A percentile compares a stretch with the other conserved stretches of the same genome.
These are phyloP conservation scores for Pherbina coryleti DNA, from an alignment of 2,888 invertebrate species.

Conservation along the genomic window DNA sequence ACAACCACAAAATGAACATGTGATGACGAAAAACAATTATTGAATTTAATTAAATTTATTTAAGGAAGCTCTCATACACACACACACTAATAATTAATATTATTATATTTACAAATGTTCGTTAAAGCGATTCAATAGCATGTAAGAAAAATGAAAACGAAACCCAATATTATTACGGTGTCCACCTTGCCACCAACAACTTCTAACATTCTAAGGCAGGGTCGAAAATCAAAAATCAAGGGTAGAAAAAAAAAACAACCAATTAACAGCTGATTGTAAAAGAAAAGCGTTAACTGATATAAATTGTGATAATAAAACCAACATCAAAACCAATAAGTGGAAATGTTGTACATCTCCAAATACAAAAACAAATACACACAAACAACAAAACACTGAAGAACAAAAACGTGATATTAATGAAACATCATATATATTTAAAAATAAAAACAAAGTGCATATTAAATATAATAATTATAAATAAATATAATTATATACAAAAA, in stretches of 20 bases:
- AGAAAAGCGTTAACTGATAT: constrained; percentile 12
- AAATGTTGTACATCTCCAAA: constrained; percentile 26
- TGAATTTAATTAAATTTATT: constrained; percentile 19
- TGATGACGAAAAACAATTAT: constrained; percentile 9
- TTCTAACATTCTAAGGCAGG: not conserved
- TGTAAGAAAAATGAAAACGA: not conserved
- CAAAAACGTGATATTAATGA: constrained; percentile 58
- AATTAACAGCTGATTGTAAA: constrained; percentile 25
- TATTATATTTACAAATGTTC: not conserved
- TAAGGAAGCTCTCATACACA: not conserved
- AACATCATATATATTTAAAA: constrained; percentile 33
- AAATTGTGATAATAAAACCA: constrained; percentile 35
- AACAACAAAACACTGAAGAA: constrained; percentile 19
- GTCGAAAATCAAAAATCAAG: not conserved
- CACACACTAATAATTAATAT: not conserved
- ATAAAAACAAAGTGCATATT: constrained; percentile 31
- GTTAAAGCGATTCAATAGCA: not conserved
- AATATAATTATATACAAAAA: constrained; percentile 15
- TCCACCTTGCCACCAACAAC: not conserved
- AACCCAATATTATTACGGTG: not conserved
- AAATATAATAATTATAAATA: constrained; percentile 23
- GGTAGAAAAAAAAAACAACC: constrained; percentile 11
- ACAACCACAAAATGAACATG: constrained; percentile 9
- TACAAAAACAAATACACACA: not conserved
- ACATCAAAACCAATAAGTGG: constrained; percentile 30